Conservation (phyloP, 2,113 vertebrate genomes). For the Pterocles orientalis region DNA sequence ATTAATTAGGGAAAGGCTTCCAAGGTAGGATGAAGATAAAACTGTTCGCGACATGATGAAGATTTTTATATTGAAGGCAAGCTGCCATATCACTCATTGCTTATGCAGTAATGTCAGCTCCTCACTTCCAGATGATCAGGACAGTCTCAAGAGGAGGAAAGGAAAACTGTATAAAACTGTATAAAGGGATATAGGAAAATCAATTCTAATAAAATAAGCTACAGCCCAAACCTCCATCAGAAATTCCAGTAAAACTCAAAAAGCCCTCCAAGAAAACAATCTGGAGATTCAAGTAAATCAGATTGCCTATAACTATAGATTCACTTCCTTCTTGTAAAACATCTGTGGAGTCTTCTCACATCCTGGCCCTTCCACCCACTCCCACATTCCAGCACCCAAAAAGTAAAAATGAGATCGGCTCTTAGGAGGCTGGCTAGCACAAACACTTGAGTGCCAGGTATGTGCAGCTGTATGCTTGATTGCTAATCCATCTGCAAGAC, state of each 20-base stretch:
- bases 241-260: slow-evolving; percentile 13
- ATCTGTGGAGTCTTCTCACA: slow-evolving; percentile 54
- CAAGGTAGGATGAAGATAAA: background rate
- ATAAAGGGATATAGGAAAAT: background rate
- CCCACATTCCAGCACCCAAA: slow-evolving; percentile 63
- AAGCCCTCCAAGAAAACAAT: slow-evolving; percentile 10
- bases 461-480: slow-evolving; percentile 66
- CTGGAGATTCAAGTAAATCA: slow-evolving; percentile 9
- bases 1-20: background rate
- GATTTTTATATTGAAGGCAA: background rate
- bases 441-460: slow-evolving; percentile 44
- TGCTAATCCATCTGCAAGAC: slow-evolving; percentile 62
- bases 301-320: slow-evolving; percentile 9
- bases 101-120: background rate
- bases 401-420: slow-evolving; percentile 30
- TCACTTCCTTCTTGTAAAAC: slow-evolving; percentile 48
- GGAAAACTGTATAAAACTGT: background rate
- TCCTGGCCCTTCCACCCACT: slow-evolving; percentile 63
- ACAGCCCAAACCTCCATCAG: background rate
- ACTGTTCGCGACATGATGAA: background rate
- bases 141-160: background rate
- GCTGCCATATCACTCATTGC: background rate
- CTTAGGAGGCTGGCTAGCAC: slow-evolving; percentile 28
- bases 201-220: background rate
- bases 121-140: background rate